These are phyloP conservation scores for Dromococcyx pavoninus DNA, from an alignment of 2,797 vertebrate species.

Conservation along the genomic window DNA sequence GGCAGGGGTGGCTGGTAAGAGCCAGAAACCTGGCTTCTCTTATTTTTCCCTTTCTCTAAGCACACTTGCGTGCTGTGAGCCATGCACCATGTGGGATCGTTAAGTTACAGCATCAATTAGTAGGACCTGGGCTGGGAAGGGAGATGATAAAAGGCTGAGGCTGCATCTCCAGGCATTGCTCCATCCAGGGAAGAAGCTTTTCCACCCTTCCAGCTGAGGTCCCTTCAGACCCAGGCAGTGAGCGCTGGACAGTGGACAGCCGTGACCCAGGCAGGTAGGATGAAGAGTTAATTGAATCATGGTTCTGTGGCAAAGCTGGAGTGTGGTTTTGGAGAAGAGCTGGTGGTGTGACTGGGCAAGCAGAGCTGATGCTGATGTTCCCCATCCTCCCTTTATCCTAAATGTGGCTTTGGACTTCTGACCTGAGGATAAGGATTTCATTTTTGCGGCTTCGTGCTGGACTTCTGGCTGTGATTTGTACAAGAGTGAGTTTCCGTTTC, in stretches of 20 bases:
- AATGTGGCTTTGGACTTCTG: not conserved
- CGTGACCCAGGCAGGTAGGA: not conserved
- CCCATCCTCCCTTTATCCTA: not conserved
- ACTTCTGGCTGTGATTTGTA: not conserved
- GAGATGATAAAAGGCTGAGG: not conserved
- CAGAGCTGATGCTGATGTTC: not conserved
- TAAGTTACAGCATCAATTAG: not conserved
- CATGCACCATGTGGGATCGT: not conserved
- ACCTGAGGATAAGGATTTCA: too few relatives aligned
- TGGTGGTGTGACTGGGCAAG: not conserved
- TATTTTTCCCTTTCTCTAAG: too few relatives aligned
- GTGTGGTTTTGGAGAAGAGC: not conserved
- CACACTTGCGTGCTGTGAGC: not conserved
- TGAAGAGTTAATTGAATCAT: fast-evolving
- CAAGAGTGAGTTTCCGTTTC: conserved; percentile 24
- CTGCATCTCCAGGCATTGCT: fast-evolving
- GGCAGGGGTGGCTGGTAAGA: not conserved
- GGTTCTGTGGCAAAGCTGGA: too few relatives aligned
- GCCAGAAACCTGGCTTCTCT: not conserved
- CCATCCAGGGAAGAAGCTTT: fast-evolving
- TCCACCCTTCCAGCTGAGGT: not conserved
- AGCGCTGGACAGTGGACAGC: not conserved
- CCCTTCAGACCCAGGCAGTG: not conserved
- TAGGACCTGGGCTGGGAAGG: not conserved
- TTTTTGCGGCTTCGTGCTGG: not conserved